These are phyloP conservation scores for Lasioglossum baleicum DNA, from an alignment of 1,140 invertebrate species.

Conservation along the genomic window DNA sequence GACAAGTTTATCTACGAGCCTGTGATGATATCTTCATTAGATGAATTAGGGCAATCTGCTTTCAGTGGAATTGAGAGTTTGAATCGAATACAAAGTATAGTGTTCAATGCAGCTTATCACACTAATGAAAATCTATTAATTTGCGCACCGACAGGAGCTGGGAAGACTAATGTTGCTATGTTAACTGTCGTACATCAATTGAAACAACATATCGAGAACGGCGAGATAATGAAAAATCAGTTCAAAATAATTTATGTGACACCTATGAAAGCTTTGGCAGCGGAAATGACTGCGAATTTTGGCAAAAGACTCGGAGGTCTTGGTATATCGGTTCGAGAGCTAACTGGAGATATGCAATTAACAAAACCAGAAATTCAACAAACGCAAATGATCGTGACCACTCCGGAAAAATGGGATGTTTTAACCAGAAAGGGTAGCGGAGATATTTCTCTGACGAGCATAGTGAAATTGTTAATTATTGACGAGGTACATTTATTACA, in stretches of 20 bases:
- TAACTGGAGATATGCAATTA: slow-evolving; percentile 99
- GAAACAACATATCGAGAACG: slow-evolving; percentile 89
- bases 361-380: slow-evolving; percentile 96
- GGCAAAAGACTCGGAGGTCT: slow-evolving; percentile 86
- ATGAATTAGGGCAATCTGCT: slow-evolving; percentile 91
- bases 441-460: slow-evolving; percentile 93
- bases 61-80: slow-evolving; percentile 93
- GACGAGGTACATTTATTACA: slow-evolving; percentile 99
- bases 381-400: slow-evolving; percentile 99
- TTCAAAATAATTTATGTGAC: slow-evolving; percentile 99
- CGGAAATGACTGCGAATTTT: slow-evolving; percentile 99
- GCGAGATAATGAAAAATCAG: slow-evolving; percentile 91
- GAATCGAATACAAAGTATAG: slow-evolving; percentile 97
- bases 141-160: slow-evolving; percentile 97
- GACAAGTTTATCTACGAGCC: slow-evolving; percentile 84
- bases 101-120: slow-evolving; percentile 96
- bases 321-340: slow-evolving; percentile 92
- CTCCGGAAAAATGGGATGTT: slow-evolving; percentile 99
- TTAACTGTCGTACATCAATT: slow-evolving; percentile 95
- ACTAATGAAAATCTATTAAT: slow-evolving; percentile 98
- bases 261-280: slow-evolving; percentile 99
- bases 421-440: slow-evolving; percentile 96
- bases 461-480: slow-evolving; percentile 97
- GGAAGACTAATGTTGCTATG: slow-evolving; percentile 99
- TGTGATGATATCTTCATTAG: slow-evolving; percentile 87